Evolutionary conservation across 2,113 vertebrate species (phyloP).

Genomic region (Dinomys branickii): DNA sequence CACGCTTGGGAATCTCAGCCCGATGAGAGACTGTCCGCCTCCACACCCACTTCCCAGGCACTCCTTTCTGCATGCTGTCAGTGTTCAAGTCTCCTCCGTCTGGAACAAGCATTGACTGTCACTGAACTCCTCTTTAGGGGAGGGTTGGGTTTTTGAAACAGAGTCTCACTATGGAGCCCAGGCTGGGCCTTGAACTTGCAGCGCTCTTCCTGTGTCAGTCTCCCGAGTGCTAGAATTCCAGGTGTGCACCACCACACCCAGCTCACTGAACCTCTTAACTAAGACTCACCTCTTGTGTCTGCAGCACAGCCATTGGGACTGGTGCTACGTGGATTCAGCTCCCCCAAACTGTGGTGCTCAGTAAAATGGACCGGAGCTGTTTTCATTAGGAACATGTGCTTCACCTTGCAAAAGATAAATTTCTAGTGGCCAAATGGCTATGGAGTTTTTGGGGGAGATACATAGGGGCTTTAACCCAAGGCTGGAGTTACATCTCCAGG

Average conservation of each 20-base stretch:
- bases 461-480: not conserved
- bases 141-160: not conserved
- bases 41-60: not conserved
- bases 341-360: not conserved
- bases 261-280: not conserved
- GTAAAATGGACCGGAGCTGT: not conserved
- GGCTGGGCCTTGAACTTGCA: not conserved
- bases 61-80: not conserved
- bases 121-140: not conserved
- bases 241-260: accelerated
- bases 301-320: not conserved
- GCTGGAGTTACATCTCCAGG: not conserved
- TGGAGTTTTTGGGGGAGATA: not conserved
- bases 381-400: not conserved
- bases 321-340: not conserved
- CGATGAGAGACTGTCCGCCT: not conserved
- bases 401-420: not conserved
- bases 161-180: not conserved
- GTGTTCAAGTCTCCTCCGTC: not conserved
- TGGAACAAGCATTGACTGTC: not conserved
- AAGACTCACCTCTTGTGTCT: not conserved
- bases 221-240: not conserved
- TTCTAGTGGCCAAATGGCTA: not conserved
- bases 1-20: not conserved
- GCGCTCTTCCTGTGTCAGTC: not conserved